A percentile compares a stretch with the other conserved stretches of the same genome.
These are phyloP conservation scores for Momotus momota DNA, from an alignment of 2,797 vertebrate genomes.

Conservation along the genomic window DNA sequence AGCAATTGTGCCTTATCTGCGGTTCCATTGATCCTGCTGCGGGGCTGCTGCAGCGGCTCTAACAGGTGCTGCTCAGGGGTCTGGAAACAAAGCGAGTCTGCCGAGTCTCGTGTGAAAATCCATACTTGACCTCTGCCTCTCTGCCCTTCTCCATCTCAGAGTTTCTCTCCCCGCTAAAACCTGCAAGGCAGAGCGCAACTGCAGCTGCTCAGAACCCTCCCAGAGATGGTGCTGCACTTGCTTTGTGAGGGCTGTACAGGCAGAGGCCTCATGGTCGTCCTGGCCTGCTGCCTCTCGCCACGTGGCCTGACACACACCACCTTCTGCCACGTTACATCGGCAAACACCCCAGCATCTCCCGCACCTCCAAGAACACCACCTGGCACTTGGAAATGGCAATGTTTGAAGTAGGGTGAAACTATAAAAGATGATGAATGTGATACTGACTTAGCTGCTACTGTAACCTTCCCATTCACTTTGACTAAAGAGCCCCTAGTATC, in stretches of 20 bases:
- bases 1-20: neutral
- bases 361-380: rapidly evolving
- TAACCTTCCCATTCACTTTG: neutral
- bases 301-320: rapidly evolving
- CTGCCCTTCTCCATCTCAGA: neutral
- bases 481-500: neutral
- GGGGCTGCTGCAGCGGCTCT: rapidly evolving
- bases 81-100: rapidly evolving
- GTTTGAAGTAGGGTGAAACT: neutral
- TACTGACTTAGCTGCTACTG: neutral
- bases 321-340: rapidly evolving
- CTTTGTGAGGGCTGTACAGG: rapidly evolving
- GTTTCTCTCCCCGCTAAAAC: neutral
- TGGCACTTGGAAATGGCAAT: neutral
- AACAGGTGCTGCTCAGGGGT: neutral
- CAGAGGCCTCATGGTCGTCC: neutral
- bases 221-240: neutral
- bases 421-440: neutral
- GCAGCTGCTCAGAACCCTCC: neutral
- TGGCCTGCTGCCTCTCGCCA: rapidly evolving
- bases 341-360: rapidly evolving
- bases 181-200: neutral
- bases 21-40: neutral
- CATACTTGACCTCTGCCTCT: neutral
- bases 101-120: neutral